Evolutionary conservation across 2,888 invertebrate species (phyloP), one percentile per base, ranked within the genome.

Genomic region (Agrotis ipsilon): DNA sequence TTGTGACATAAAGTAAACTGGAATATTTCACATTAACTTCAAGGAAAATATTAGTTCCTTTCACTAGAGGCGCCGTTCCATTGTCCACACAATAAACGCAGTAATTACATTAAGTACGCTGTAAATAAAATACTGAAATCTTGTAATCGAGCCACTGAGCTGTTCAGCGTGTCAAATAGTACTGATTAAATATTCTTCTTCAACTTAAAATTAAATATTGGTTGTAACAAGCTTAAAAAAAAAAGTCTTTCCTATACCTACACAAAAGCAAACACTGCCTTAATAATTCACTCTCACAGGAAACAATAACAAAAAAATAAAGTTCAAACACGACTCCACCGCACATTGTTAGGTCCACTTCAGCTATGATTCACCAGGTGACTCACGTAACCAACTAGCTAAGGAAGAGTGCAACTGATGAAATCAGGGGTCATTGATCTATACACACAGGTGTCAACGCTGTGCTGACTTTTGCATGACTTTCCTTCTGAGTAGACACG

Each of bases 341-440:
- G 11, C 24, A 19, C 39, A 27, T 27, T 65, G 57, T 72, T 45
- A n/a, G 66, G 79, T 82, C 75, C 78, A 86, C 86, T 88, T 88
- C 88, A 88, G 86, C 72, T 84, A 81, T 92, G 90, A 89, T 70
- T 89, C 90, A 89, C 83, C 72, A 60, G 58, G 69, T 91, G 90
- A 92, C 80, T 92, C 92, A 92, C 79, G 45, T 62, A 19, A 32
- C 18, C 55, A 18, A 32, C 69, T 88, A 85, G 85, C 19, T 4
- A 19, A 68, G 19, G 86, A 84, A 86, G 86, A 84, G 71, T 85
- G 82, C 88, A 90, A 89, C 91, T 91, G 91, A 90, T 90, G 91
- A 87, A 89, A 89, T 87, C 84, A 85, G 83, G 86, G 90, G 86
- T 5, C 87, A 75, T 73, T 83, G 89, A 90, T 86, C 89, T 80